Evolutionary conservation across 1,140 invertebrate species (phyloP), one percentile per base, ranked within the genome.

Genomic region (Cephus cinctus): DNA sequence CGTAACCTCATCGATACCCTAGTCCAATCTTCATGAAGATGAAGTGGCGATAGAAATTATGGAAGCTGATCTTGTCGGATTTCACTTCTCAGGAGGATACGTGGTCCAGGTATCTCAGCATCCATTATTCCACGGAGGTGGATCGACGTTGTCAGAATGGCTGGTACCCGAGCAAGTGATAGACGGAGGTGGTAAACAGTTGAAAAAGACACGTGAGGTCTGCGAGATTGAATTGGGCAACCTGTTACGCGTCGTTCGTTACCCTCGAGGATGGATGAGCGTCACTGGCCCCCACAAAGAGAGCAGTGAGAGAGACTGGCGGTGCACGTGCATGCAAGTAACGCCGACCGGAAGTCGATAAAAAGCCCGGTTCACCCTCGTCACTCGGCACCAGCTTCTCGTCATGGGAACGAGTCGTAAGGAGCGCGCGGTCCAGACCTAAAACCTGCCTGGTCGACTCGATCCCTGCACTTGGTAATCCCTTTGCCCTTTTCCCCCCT

Each of bases 331-430:
- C 68, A 72, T 71, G 61, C 65, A 67, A 73, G 65, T 67, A 69
- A 65, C 68, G 66, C 67, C 69, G 69, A 73, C 71, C 74, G 74
- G 74, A 76, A 76, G 74, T 75, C 72, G 72, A 76, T 76, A 75
- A 75, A 76, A 76, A 75, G 69, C 68, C 64, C 63, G 53, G 63
- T 75, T 73, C 69, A 72, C 74, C 73, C 74, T 75, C 73, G 67
- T 73, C 71, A 73, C 68, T 72, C 69, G 61, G 59, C 67, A 65
- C 63, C 54, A 52, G 64, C 57, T 57, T 47, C 41, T 39, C 51
- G 40, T 54, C 59, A 55, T 62, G 52, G 49, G 56, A 58, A 58
- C 56, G 47, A 32, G 14, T 46, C 45, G 49, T 27, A 38, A 41
- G 45, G 39, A 45, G 49, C 47, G 43, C 47, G 19, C 34, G 3